Evolutionary conservation across 2,888 invertebrate genomes (phyloP).

Genomic region (Dryomyza anilis): DNA sequence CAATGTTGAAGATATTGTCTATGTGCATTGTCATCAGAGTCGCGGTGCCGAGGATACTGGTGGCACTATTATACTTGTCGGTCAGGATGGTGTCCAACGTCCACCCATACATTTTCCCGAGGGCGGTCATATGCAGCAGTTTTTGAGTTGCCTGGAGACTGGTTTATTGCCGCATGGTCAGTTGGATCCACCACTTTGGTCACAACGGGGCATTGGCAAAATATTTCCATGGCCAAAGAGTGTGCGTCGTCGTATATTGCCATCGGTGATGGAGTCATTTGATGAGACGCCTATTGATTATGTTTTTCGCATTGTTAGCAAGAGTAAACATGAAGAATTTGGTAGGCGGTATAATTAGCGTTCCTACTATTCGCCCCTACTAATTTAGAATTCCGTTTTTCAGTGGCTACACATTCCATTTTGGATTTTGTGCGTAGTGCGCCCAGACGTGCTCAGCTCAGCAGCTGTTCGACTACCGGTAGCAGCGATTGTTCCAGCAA

Average conservation of each 20-base stretch:
- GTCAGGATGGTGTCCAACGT: conserved; percentile 91
- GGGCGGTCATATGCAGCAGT: conserved; percentile 87
- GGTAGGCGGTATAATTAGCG: conserved; percentile 62
- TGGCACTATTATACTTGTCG: conserved; percentile 87
- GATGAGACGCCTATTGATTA: conserved; percentile 74
- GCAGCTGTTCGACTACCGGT: conserved; percentile 70
- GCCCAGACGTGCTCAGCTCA: conserved; percentile 62
- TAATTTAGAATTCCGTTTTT: too few relatives aligned
- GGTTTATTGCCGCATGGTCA: conserved; percentile 83
- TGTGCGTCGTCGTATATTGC: conserved; percentile 69
- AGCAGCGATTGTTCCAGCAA: conserved; percentile 71
- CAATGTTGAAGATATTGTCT: conserved; percentile 88
- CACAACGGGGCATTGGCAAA: conserved; percentile 78
- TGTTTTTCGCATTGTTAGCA: conserved; percentile 88
- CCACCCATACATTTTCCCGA: conserved; percentile 93
- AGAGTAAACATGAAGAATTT: conserved; percentile 74
- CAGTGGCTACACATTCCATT: conserved; percentile 73
- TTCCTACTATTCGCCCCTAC: too few relatives aligned
- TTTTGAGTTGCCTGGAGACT: conserved; percentile 89
- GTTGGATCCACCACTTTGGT: conserved; percentile 92
- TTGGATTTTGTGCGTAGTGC: conserved; percentile 66
- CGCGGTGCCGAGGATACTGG: conserved; percentile 74
- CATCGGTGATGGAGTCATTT: conserved; percentile 67
- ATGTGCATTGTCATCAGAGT: conserved; percentile 93
- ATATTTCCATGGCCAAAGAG: conserved; percentile 68